A percentile compares a stretch with the other conserved stretches of the same genome.
Evolutionary conservation across 2,113 vertebrate genomes (phyloP).

Genomic region (Labrus mixtus): DNA sequence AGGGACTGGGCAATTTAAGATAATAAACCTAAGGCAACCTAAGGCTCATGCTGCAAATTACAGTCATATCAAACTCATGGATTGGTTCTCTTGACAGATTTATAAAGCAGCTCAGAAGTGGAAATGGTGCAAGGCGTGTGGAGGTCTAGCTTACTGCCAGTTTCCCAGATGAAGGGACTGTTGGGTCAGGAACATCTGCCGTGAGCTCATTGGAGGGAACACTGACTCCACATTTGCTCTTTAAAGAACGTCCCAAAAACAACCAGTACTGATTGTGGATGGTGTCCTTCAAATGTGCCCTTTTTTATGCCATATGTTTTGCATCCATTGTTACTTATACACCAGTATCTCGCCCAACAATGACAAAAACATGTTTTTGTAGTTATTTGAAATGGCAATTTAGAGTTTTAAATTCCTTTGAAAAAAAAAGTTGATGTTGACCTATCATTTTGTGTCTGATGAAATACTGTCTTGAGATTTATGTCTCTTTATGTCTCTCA

Average conservation of each 20-base stretch:
- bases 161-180: constrained; percentile 6
- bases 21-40: neutral
- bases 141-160: constrained; percentile 57
- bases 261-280: constrained; percentile 96
- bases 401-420: too few species aligned
- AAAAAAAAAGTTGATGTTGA: too few species aligned
- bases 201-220: constrained; percentile 42
- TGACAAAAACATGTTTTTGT: too few species aligned
- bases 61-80: constrained; percentile 1
- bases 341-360: too few species aligned
- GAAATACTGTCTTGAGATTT: too few species aligned
- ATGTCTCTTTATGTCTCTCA: too few species aligned
- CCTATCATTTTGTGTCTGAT: too few species aligned
- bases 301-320: too few species aligned
- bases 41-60: too few species aligned
- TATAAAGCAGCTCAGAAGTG: constrained; percentile 11
- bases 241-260: constrained; percentile 91
- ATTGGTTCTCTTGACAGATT: neutral
- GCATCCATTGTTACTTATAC: too few species aligned
- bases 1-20: neutral
- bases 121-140: neutral
- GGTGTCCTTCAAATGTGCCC: constrained; percentile 88
- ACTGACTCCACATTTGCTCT: constrained; percentile 83
- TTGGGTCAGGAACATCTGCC: constrained; percentile 1
- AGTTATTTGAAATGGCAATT: too few species aligned